Evolutionary conservation across 1,140 invertebrate genomes (phyloP), one percentile per base, ranked within the genome.

Genomic region (Diabrotica undecimpunctata): DNA sequence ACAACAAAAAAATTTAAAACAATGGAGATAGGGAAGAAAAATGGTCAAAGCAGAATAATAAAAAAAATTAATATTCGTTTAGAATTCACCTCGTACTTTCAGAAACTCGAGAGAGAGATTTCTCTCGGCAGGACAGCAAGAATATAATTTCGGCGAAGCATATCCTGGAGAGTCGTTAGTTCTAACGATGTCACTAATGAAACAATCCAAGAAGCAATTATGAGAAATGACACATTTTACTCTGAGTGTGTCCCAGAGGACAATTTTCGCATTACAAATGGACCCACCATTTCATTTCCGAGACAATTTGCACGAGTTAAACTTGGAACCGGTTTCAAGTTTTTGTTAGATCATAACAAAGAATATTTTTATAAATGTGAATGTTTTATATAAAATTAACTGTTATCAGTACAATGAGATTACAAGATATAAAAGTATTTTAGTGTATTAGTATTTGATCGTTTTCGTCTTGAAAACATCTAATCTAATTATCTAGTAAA

Each of bases 141-240:
- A 57, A 57, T 57, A 57, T 57, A 57, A 57, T 57, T 73, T 73
- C 68, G 54, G 66, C 46, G 54, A 37, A 66, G 70, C 69, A 69
- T 66, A 68, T 62, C 46, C 74, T 66, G 54, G 66, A 66, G 69
- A 71, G 72, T 72, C 73, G 69, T 76, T 76, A 74, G 68, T 74
- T 75, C 74, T 74, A 76, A 76, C 74, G 74, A 74, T 62, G 72
- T 74, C 72, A 67, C 74, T 76, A 76, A 76, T 76, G 74, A 75
- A 76, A 76, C 74, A 76, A 76, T 76, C 70, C 70, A 72, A 70
- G 68, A 68, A 69, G 68, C 74, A 75, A 76, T 76, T 76, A 76
- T 74, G 73, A 74, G 72, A 71, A 67, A 76, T 71, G 74, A 75
- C 73, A 74, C 70, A 72, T 72, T 70, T 65, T 67, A 62, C 62